A percentile compares a stretch with the other conserved stretches of the same genome.
These are phyloP conservation scores for Didymodactylos carnosus DNA, from an alignment of 2,888 invertebrate species.

Conservation along the genomic window DNA sequence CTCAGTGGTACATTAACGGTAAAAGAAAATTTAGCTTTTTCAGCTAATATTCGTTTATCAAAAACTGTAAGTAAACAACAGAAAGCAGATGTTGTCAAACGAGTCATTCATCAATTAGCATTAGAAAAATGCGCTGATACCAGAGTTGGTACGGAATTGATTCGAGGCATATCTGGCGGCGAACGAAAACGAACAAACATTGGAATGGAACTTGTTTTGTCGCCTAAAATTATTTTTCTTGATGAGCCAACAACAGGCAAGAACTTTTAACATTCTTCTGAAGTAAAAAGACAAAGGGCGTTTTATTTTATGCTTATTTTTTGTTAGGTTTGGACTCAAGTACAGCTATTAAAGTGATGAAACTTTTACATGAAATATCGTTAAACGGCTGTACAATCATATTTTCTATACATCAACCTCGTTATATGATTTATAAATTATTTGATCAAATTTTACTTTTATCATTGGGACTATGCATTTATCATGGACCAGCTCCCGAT, in stretches of 20 bases:
- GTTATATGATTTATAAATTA: not conserved
- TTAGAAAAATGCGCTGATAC: constrained; percentile 27
- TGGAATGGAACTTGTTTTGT: constrained; percentile 34
- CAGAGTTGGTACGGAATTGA: constrained; percentile 33
- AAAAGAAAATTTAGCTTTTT: constrained; percentile 20
- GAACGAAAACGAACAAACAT: constrained; percentile 33
- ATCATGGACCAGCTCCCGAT: constrained; percentile 24
- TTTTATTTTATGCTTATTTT: not conserved
- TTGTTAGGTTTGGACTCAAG: constrained; percentile 25
- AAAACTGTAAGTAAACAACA: constrained; percentile 17
- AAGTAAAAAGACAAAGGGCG: not conserved
- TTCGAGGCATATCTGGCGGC: constrained; percentile 34
- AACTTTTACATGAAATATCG: constrained; percentile 3
- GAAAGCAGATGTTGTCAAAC: constrained; percentile 22
- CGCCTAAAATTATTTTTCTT: constrained; percentile 31
- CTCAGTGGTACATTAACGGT: constrained; percentile 32
- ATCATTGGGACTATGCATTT: constrained; percentile 25
- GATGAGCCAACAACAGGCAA: constrained; percentile 35
- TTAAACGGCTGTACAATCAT: constrained; percentile 22
- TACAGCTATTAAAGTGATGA: constrained; percentile 32
- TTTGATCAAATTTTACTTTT: constrained; percentile 29
- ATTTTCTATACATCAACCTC: constrained; percentile 24
- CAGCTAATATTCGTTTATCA: constrained; percentile 29
- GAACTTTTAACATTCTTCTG: not conserved
- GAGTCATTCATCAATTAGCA: constrained; percentile 28